A percentile compares a stretch with the other conserved stretches of the same genome.
Conservation (phyloP, 2,888 invertebrate genomes). For the Troglohyphantes excavatus region DNA sequence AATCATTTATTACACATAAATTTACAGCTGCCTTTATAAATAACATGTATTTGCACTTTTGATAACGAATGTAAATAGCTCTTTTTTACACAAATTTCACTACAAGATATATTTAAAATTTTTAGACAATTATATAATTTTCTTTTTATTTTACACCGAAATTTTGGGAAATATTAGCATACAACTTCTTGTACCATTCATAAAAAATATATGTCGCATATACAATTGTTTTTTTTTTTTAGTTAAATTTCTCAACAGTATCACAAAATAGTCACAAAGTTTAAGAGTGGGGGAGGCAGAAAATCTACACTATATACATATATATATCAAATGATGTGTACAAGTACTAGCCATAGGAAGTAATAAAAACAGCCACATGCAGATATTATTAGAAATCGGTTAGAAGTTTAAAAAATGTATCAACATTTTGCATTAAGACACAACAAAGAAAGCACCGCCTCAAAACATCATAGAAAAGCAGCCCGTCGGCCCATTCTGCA, state of each 20-base stretch:
- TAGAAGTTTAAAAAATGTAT: too few species aligned
- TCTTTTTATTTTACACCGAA: neutral
- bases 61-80: constrained; percentile 43
- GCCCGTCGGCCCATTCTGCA: too few species aligned
- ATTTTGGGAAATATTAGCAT: constrained; percentile 37
- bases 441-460: too few species aligned
- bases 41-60: constrained; percentile 37
- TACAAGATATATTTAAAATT: constrained; percentile 13
- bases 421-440: too few species aligned
- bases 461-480: too few species aligned
- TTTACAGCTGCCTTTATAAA: constrained; percentile 61
- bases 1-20: constrained; percentile 64
- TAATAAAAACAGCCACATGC: too few species aligned
- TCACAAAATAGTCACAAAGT: constrained; percentile 63
- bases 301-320: too few species aligned
- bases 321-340: too few species aligned
- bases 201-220: constrained; percentile 44
- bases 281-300: too few species aligned
- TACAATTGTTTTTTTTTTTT: constrained; percentile 19
- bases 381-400: too few species aligned
- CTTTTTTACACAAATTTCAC: constrained; percentile 26
- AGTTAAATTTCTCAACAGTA: constrained; percentile 51
- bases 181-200: neutral
- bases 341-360: too few species aligned
- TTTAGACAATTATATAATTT: constrained; percentile 31